Evolutionary conservation across 2,113 vertebrate species (phyloP).

Genomic region (Abramis brama): DNA sequence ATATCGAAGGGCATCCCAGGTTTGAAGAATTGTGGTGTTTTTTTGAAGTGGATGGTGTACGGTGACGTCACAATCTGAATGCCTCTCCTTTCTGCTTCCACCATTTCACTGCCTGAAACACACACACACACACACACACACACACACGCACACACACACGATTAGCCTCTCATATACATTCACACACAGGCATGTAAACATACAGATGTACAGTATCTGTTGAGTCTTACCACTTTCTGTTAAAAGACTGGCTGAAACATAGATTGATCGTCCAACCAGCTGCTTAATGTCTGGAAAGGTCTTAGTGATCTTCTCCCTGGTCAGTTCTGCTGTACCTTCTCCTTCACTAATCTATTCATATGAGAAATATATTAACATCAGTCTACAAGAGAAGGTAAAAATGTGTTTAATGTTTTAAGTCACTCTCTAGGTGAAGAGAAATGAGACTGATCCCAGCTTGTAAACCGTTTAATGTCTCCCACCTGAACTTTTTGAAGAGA

Average conservation of each 20-base stretch:
- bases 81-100: slow-evolving; percentile 69
- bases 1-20: slow-evolving; percentile 82
- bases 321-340: not conserved
- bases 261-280: slow-evolving; percentile 53
- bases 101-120: slow-evolving; percentile 81
- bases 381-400: not conserved
- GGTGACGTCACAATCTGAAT: slow-evolving; percentile 82
- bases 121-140: not conserved
- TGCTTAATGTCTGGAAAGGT: slow-evolving; percentile 24
- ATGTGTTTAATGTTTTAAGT: not conserved
- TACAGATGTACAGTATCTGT: not conserved
- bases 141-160: not conserved
- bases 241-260: slow-evolving; percentile 64
- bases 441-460: not conserved
- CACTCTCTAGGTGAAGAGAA: not conserved
- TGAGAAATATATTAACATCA: not conserved
- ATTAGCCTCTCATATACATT: not conserved
- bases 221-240: slow-evolving; percentile 74
- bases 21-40: slow-evolving; percentile 82
- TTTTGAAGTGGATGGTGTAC: slow-evolving; percentile 82
- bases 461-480: not conserved
- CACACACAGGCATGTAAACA: not conserved
- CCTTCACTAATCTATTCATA: slow-evolving; percentile 45
- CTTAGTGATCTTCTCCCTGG: slow-evolving; percentile 2
- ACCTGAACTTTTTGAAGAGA: slow-evolving; percentile 73